Percentiles rank a stretch among this genome's conserved stretches.
These are phyloP conservation scores for Melanotaenia boesemani DNA, from an alignment of 2,797 vertebrate genomes.

Conservation along the genomic window DNA sequence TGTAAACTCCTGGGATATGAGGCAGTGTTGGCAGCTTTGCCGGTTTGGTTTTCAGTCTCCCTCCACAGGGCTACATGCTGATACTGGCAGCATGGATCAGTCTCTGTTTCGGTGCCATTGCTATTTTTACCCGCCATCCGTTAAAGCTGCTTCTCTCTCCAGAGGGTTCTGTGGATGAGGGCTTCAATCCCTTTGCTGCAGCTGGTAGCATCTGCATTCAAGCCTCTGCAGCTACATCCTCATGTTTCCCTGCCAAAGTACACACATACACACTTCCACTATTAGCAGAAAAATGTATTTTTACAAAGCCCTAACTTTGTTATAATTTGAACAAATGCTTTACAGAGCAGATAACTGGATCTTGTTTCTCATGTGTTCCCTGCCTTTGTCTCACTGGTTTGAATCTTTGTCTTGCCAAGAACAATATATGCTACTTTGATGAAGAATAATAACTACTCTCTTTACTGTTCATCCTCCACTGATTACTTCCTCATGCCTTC, in stretches of 20 bases:
- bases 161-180: slow-evolving; percentile 40
- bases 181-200: slow-evolving; percentile 40
- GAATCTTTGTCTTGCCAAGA: slow-evolving; percentile 45
- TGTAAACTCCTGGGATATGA: slow-evolving; percentile 7
- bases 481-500: slow-evolving; percentile 18
- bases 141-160: slow-evolving; percentile 59
- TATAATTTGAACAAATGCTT: slow-evolving; percentile 47
- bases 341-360: slow-evolving; percentile 46
- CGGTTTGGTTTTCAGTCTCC: slow-evolving; percentile 37
- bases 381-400: slow-evolving; percentile 42
- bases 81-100: slow-evolving; percentile 58
- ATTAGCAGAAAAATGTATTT: slow-evolving; percentile 34
- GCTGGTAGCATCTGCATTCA: slow-evolving; percentile 56
- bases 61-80: slow-evolving; percentile 36
- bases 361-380: slow-evolving; percentile 27
- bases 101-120: slow-evolving; percentile 54
- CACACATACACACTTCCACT: slow-evolving; percentile 16
- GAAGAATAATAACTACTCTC: slow-evolving; percentile 44
- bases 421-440: slow-evolving; percentile 57
- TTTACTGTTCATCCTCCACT: slow-evolving; percentile 42
- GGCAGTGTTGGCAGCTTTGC: slow-evolving; percentile 26
- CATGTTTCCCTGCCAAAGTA: slow-evolving; percentile 39
- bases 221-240: slow-evolving; percentile 43
- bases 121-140: slow-evolving; percentile 63
- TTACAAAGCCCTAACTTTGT: slow-evolving; percentile 14